A percentile compares a stretch with the other conserved stretches of the same genome.
These are phyloP conservation scores for Eudasyphora cyanicolor DNA, from an alignment of 2,888 invertebrate species.

Conservation along the genomic window DNA sequence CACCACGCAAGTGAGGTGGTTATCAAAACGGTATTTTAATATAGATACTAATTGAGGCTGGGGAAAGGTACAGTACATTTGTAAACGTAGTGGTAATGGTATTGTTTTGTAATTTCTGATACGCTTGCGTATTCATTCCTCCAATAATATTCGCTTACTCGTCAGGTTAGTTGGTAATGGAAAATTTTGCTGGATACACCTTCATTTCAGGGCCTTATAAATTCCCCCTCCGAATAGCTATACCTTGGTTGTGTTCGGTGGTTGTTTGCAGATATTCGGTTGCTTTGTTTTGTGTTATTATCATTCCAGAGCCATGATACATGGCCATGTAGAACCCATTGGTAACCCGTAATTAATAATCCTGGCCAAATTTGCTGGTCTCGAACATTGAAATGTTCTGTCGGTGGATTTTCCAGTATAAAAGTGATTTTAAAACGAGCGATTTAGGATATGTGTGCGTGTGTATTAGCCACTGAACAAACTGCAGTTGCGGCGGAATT, in stretches of 20 bases:
- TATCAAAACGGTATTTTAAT: no score
- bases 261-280: background rate
- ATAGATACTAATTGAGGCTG: no score
- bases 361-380: constrained; percentile 32
- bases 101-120: no score
- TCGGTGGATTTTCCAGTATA: constrained; percentile 4
- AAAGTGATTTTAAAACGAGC: background rate
- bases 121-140: no score
- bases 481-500: background rate
- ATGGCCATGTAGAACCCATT: constrained; percentile 21
- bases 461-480: no score
- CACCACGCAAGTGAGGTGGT: no score
- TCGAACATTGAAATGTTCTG: constrained; percentile 40
- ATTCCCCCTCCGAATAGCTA: background rate
- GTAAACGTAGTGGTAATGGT: no score
- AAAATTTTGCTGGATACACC: no score
- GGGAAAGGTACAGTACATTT: no score
- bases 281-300: constrained; percentile 26
- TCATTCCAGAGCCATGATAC: constrained; percentile 36
- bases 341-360: constrained; percentile 55
- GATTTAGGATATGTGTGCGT: background rate
- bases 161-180: no score
- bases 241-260: no score
- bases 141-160: no score
- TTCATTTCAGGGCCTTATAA: background rate